Evolutionary conservation across 2,888 invertebrate species (phyloP).

Genomic region (Tetranychus piercei): DNA sequence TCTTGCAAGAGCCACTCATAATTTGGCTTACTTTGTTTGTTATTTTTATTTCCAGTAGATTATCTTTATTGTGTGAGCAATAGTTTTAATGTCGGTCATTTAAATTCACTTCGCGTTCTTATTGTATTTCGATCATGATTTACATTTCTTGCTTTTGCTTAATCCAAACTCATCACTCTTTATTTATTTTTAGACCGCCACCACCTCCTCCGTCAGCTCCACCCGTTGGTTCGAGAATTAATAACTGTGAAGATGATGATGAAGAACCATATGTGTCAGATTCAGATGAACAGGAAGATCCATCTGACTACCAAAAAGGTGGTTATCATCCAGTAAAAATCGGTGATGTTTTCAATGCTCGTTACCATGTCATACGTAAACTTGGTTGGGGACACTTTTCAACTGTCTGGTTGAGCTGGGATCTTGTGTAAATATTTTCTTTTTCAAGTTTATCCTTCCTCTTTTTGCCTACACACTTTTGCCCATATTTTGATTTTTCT

Average conservation of each 20-base stretch:
- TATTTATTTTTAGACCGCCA: too few species aligned
- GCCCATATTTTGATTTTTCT: neutral
- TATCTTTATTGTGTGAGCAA: too few species aligned
- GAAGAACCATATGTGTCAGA: neutral
- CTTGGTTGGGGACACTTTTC: conserved; percentile 98
- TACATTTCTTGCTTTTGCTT: too few species aligned
- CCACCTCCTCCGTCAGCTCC: too few species aligned
- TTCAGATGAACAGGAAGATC: conserved; percentile 68
- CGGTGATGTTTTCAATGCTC: conserved; percentile 38
- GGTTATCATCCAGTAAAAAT: conserved; percentile 42
- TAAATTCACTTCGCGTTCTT: too few species aligned
- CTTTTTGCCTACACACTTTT: neutral
- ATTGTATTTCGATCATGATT: too few species aligned
- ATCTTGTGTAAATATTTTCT: conserved; percentile 34
- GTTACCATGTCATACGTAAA: conserved; percentile 50
- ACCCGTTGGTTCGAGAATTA: too few species aligned
- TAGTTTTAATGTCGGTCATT: too few species aligned
- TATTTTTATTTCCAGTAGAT: too few species aligned
- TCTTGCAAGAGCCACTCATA: too few species aligned
- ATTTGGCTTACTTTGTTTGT: too few species aligned
- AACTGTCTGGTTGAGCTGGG: conserved; percentile 99
- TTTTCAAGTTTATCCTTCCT: neutral
- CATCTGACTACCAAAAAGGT: conserved; percentile 82
- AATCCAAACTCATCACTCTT: too few species aligned
- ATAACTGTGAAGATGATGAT: neutral